Conservation (phyloP, 2,888 invertebrate genomes). For the Capitulum mitella region DNA sequence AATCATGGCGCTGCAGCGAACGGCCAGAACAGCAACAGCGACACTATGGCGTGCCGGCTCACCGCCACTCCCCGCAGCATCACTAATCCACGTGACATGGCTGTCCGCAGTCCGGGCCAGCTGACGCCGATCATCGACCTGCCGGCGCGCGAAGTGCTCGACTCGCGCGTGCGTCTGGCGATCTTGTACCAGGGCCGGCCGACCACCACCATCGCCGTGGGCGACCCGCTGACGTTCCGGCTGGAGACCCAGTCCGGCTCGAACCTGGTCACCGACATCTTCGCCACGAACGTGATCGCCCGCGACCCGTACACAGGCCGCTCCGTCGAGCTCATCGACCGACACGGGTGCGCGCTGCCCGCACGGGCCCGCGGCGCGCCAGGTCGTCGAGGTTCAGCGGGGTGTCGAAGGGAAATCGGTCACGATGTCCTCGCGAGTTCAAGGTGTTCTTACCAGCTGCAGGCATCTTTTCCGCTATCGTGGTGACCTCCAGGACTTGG, state of each 20-base stretch:
- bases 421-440: too few species aligned
- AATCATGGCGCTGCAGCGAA: too few species aligned
- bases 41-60: too few species aligned
- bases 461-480: too few species aligned
- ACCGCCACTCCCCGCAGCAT: too few species aligned
- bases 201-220: constrained; percentile 86
- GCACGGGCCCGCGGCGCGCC: too few species aligned
- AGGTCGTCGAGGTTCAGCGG: too few species aligned
- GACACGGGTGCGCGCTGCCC: constrained; percentile 65
- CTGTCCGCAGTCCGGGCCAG: constrained; percentile 69
- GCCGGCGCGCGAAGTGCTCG: constrained; percentile 82
- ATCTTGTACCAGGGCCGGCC: constrained; percentile 84
- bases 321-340: constrained; percentile 79
- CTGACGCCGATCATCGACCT: constrained; percentile 87
- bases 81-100: too few species aligned
- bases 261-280: constrained; percentile 79
- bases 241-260: constrained; percentile 83
- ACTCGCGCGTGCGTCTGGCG: constrained; percentile 74
- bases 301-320: constrained; percentile 85
- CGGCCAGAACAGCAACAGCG: too few species aligned
- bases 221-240: constrained; percentile 81
- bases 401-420: too few species aligned
- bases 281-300: constrained; percentile 86
- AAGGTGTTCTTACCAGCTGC: too few species aligned
- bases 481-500: too few species aligned